Conservation (phyloP, 2,888 invertebrate genomes). For the Aleiodes leptofemur region DNA sequence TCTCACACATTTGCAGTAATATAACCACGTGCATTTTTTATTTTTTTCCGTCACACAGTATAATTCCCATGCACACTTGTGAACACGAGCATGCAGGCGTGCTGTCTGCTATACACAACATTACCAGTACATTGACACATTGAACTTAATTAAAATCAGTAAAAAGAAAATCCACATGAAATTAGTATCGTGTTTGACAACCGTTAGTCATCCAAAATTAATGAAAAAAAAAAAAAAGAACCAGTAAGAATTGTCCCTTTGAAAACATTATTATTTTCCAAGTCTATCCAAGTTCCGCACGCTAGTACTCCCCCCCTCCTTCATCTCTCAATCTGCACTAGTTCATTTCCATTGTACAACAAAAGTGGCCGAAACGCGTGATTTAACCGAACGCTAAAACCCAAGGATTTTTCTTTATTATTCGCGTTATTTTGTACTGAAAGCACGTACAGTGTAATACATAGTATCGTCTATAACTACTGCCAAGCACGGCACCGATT, state of each 20-base stretch:
- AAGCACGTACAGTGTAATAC: constrained; percentile 67
- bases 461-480: constrained; percentile 59
- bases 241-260: not conserved
- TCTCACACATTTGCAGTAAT: constrained; percentile 28
- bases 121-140: constrained; percentile 28
- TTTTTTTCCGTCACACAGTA: constrained; percentile 54
- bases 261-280: not conserved
- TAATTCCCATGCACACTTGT: constrained; percentile 60
- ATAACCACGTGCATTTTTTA: constrained; percentile 63
- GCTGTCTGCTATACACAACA: constrained; percentile 65
- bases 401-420: constrained; percentile 64
- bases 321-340: not conserved
- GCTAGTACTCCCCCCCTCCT: not conserved
- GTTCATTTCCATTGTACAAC: constrained; percentile 53
- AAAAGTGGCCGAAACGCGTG: constrained; percentile 57
- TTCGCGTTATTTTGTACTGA: constrained; percentile 69
- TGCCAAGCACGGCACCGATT: constrained; percentile 58
- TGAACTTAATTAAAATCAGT: constrained; percentile 1
- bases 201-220: not conserved
- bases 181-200: constrained; percentile 1
- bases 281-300: constrained; percentile 8
- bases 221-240: not conserved
- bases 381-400: constrained; percentile 58
- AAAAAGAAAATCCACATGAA: not conserved
- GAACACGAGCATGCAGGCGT: constrained; percentile 63